phyloP scores from a whole-genome alignment of 1,140 invertebrate species.

The Tribolium castaneum region DNA sequence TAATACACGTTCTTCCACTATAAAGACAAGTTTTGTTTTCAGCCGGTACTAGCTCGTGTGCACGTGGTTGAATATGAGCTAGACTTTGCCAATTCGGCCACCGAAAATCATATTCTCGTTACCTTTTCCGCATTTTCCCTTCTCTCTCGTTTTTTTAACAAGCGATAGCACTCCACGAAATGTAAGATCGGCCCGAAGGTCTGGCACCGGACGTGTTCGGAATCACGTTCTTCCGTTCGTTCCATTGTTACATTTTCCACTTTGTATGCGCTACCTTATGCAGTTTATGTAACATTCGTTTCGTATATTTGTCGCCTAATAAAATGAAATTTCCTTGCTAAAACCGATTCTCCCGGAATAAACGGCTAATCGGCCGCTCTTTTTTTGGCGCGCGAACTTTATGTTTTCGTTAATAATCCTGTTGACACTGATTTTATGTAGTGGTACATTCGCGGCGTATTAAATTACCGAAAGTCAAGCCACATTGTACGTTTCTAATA shows the following conservation, averaged over 20 bases:
- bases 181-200: slow-evolving; percentile 16
- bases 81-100: background rate
- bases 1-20: background rate
- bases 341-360: background rate
- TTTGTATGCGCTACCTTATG: slow-evolving; percentile 19
- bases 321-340: slow-evolving; percentile 21
- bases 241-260: slow-evolving; percentile 42
- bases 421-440: background rate
- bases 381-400: background rate
- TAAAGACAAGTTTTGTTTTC: background rate
- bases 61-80: background rate
- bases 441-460: background rate
- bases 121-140: background rate
- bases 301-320: slow-evolving; percentile 31
- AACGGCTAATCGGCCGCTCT: slow-evolving; percentile 6
- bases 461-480: background rate
- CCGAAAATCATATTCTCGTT: background rate
- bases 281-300: slow-evolving; percentile 38
- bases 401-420: background rate
- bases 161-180: background rate
- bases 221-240: slow-evolving; percentile 43
- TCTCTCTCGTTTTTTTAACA: background rate
- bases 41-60: background rate
- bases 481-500: slow-evolving; percentile 19
- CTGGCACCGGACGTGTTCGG: slow-evolving; percentile 42